Conservation (phyloP, 2,113 vertebrate genomes). For the Anhinga anhinga region DNA sequence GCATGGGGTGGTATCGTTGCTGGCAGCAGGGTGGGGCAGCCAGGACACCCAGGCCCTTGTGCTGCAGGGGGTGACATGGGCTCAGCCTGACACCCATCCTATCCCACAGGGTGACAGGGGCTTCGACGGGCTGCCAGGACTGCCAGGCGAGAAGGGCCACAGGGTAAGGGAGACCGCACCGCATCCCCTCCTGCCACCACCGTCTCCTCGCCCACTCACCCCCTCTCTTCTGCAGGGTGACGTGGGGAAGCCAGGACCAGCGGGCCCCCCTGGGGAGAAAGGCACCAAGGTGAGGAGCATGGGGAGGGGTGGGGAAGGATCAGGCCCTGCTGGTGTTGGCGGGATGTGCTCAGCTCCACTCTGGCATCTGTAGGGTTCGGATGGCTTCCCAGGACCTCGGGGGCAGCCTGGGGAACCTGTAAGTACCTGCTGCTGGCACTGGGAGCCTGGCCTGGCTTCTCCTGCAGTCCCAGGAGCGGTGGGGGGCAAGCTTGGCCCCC, state of each 20-base stretch:
- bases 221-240: slow-evolving; percentile 78
- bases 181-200: neutral
- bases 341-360: neutral
- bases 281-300: slow-evolving; percentile 79
- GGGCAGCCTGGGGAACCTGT: slow-evolving; percentile 91
- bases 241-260: slow-evolving; percentile 79
- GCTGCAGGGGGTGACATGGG: rapidly evolving
- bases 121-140: slow-evolving; percentile 89
- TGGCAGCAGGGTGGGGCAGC: neutral
- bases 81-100: neutral
- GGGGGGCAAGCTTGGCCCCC: neutral
- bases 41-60: neutral
- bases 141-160: slow-evolving; percentile 88
- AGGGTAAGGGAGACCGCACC: slow-evolving; percentile 60
- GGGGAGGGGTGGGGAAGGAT: neutral
- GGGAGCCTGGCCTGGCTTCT: neutral
- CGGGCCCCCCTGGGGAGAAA: slow-evolving; percentile 78
- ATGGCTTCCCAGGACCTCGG: slow-evolving; percentile 82
- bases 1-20: neutral
- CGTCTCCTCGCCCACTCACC: neutral
- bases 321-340: too few relatives aligned
- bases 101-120: slow-evolving; percentile 86
- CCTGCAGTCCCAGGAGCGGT: neutral
- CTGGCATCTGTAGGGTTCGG: slow-evolving; percentile 76
- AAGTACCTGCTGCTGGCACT: slow-evolving; percentile 66